These are phyloP conservation scores for Melopsittacus undulatus DNA, from an alignment of 2,797 vertebrate genomes.

Conservation along the genomic window DNA sequence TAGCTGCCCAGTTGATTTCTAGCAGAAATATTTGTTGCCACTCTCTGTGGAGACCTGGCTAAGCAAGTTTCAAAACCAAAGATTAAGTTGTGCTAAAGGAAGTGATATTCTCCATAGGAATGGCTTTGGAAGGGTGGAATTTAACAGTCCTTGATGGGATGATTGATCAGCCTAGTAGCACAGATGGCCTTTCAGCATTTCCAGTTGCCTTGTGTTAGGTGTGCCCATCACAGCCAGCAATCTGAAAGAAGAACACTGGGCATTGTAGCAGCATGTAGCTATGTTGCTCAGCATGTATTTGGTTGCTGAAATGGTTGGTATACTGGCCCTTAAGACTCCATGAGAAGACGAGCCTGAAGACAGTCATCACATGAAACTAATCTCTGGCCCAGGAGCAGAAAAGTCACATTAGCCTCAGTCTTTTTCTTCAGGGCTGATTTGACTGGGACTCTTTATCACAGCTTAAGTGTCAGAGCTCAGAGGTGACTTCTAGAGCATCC, in stretches of 20 bases:
- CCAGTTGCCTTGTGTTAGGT: neutral
- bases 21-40: neutral
- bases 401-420: neutral
- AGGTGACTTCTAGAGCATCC: neutral
- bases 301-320: neutral
- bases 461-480: slow-evolving; percentile 13
- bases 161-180: neutral
- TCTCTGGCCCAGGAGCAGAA: neutral
- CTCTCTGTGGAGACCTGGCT: neutral
- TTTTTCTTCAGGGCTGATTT: neutral
- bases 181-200: neutral
- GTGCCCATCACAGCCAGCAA: neutral
- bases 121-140: neutral
- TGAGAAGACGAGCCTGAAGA: neutral
- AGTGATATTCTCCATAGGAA: neutral
- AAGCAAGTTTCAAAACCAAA: neutral
- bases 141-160: neutral
- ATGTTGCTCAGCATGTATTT: neutral
- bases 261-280: neutral
- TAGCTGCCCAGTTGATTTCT: neutral
- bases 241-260: neutral
- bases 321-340: neutral
- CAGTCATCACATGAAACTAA: neutral
- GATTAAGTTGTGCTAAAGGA: neutral
- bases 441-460: neutral